Base-by-base conservation (phyloP, 2,888 invertebrate genomes). In the Parnassius apollo region DNA sequence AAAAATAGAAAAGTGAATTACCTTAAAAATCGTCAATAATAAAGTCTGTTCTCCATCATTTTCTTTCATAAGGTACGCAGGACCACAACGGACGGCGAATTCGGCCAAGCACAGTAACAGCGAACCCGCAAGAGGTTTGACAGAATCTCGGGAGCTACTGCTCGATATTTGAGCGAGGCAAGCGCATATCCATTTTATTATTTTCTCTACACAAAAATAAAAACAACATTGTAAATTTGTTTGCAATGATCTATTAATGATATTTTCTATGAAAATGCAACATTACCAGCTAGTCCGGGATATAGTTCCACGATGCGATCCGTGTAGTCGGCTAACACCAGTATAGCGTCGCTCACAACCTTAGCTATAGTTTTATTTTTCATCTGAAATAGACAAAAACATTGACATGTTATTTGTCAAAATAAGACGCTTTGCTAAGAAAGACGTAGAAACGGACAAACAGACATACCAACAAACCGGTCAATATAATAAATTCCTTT, bases 91-190 rank as follows among this genome's bases (percentile, higher is more conserved):
- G 94, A 98, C 97, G 61, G 98, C 98, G 95, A 98, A 98, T 86
- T 98, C 98, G 0, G 98, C 97, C 66, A 99, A 92, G 79, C 98
- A 97, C 62, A 98, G 94, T 75, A 98, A 93, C 71, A 98, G 92
- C 0, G 97, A 96, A 44, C 96, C 95, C 12, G 96, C 93, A 61
- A 97, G 85, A 64, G 96, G 94, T 74, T 95, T 95, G 62, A 87
- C 88, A 0, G 85, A 72, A 71, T 95, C 95, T 51, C 93, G 93
- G 42, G 93, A 91, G 35, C 93, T 93, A 12, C 86, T 91, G 1
- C 84, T 80, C 1, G 92, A 89, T 69, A 91, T 81, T 76, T 92
- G 83, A 58, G 85, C 80, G 77, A 93, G 74, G 85, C 92, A 86
- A 69, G 93, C 83, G 86, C 88, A 86, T 80, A 94, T 87, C 75